A percentile compares a stretch with the other conserved stretches of the same genome.
Conservation (phyloP, 2,888 invertebrate species). For the Baronia brevicornis region DNA sequence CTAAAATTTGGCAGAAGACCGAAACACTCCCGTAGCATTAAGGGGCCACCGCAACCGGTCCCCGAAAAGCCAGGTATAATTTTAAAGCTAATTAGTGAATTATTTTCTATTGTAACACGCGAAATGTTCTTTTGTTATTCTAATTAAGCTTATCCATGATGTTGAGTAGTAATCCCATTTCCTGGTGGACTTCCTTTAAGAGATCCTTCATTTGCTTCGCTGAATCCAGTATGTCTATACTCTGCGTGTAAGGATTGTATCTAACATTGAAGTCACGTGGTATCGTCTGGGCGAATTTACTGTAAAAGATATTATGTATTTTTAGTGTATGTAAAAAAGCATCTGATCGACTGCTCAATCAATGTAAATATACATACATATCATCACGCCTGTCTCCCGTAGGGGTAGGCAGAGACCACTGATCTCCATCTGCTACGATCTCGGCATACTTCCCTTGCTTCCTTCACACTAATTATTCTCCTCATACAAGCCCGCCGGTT, state of each 20-base stretch:
- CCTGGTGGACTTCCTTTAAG: constrained; percentile 85
- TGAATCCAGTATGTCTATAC: constrained; percentile 94
- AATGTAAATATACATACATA: too few species aligned
- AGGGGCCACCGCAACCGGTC: too few species aligned
- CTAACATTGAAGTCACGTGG: constrained; percentile 94
- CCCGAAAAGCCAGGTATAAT: too few species aligned
- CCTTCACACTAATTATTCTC: too few species aligned
- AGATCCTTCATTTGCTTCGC: constrained; percentile 91
- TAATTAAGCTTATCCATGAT: constrained; percentile 81
- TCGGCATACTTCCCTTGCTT: too few species aligned
- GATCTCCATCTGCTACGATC: too few species aligned
- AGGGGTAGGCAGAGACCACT: too few species aligned
- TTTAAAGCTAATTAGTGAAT: too few species aligned
- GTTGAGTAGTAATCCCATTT: constrained; percentile 86
- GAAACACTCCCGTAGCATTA: too few species aligned
- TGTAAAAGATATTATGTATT: constrained; percentile 65
- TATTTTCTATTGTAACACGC: background rate
- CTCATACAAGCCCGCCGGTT: too few species aligned
- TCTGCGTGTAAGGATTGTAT: constrained; percentile 97
- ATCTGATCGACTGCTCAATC: constrained; percentile 2
- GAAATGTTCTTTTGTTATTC: background rate
- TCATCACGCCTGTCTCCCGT: too few species aligned
- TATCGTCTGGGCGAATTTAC: constrained; percentile 93
- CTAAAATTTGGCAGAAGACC: too few species aligned
- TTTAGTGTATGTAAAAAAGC: constrained; percentile 1